Base-by-base conservation (phyloP, 2,888 invertebrate species). In the Orthosia gracilis region DNA sequence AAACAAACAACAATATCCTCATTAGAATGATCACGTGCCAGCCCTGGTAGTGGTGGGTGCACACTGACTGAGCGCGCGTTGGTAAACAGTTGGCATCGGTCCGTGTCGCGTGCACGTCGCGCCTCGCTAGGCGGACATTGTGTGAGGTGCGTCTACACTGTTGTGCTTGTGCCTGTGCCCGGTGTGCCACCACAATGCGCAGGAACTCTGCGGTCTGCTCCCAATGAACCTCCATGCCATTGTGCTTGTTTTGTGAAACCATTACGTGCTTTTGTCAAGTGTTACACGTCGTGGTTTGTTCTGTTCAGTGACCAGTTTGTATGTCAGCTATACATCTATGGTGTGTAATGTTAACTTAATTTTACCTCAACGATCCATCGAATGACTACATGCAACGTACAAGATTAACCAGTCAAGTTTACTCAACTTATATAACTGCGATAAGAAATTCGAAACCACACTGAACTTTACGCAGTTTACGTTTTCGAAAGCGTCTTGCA, bases 161-260 rank as follows among this genome's bases (percentile, higher is more conserved):
- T 71, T 64, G 76, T 75, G 70, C 69, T 76, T 74, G 79, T 77
- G 72, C 69, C 64, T 73, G 69, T 69, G 76, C 57, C 50, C 69
- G 15, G 68, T 68, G 68, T 68, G 75, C 87, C 82, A 77, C 80
- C 87, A 95, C 94, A 95, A 94, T 92, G 90, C 88, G 90, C 94
- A 94, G 94, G 94, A 95, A 94, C 93, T 94, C 85, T 91, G 93
- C 92, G 92, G 90, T 93, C 87, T 89, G 89, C 87, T 89, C 84
- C 82, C 86, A 87, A 88, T 91, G 89, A 90, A 90, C 89, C 76
- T 49, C 80, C 74, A 67, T 79, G 59, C 74, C 69, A 84, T 81
- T 84, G 85, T 85, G 87, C 80, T 83, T 88, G 85, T 89, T 86
- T 83, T 87, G 86, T 89, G 88, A 81, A 85, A 87, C 87, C 80